phyloP scores from a whole-genome alignment of 2,888 invertebrate species.

The Chrysomela aeneicollis region DNA sequence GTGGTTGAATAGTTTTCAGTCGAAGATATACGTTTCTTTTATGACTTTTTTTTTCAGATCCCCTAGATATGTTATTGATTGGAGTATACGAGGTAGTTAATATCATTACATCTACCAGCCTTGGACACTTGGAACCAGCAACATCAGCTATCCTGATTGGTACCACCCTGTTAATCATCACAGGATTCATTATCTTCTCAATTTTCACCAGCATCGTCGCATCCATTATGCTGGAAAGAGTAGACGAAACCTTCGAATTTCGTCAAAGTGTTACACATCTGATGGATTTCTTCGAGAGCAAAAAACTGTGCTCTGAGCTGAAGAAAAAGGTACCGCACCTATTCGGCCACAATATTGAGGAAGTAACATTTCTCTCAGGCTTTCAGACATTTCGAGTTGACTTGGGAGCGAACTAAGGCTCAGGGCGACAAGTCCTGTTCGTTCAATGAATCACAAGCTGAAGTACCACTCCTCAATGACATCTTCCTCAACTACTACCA shows the following conservation, averaged over 20 bases:
- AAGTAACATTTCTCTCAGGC: conserved; percentile 22
- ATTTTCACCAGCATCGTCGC: conserved; percentile 17
- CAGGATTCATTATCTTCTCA: conserved; percentile 31
- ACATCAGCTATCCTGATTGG: conserved; percentile 12
- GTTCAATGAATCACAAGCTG: background rate
- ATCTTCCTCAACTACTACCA: conserved; percentile 22
- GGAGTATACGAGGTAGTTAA: conserved; percentile 26
- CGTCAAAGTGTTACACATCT: conserved; percentile 21
- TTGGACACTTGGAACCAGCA: conserved; percentile 22
- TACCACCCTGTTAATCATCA: conserved; percentile 15
- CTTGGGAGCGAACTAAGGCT: conserved; percentile 26
- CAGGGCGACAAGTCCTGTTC: background rate
- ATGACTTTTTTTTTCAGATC: conserved; percentile 27
- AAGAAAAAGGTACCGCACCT: conserved; percentile 21
- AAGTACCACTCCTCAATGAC: conserved; percentile 12
- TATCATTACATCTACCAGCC: conserved; percentile 29
- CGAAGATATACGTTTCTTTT: too few relatives aligned
- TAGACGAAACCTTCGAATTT: conserved; percentile 17
- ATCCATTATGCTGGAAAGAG: conserved; percentile 22
- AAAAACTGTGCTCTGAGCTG: conserved; percentile 16
- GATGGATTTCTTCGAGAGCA: conserved; percentile 21
- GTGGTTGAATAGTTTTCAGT: conserved; percentile 12
- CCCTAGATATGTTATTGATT: conserved; percentile 19
- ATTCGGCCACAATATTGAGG: too few relatives aligned
- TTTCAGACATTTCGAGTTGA: conserved; percentile 25